Evolutionary conservation across 2,113 vertebrate genomes (phyloP).

Genomic region (Hiodon tergisus): DNA sequence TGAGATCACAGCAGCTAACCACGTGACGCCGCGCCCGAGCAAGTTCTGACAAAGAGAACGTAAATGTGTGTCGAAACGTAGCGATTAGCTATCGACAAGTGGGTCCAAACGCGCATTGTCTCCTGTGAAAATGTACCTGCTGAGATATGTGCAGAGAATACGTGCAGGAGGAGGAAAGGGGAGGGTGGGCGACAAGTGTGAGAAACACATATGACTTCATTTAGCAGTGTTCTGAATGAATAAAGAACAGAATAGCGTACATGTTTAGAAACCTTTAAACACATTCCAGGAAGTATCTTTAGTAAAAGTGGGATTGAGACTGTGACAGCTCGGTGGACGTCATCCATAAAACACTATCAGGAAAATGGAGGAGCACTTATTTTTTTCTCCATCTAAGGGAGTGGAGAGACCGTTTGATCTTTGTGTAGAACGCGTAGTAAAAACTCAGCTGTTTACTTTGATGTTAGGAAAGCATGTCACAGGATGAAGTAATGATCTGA

Average conservation of each 20-base stretch:
- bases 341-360: conserved; percentile 32
- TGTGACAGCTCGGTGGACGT: conserved; percentile 23
- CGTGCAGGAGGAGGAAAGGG: not conserved
- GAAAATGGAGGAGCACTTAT: conserved; percentile 38
- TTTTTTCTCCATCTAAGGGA: conserved; percentile 8
- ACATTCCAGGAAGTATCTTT: conserved; percentile 28
- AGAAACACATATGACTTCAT: conserved; percentile 25
- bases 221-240: conserved; percentile 24
- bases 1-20: not conserved
- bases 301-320: conserved; percentile 11
- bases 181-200: too few species aligned
- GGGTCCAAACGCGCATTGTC: not conserved
- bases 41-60: not conserved
- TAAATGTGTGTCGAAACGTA: too few species aligned
- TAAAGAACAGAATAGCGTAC: conserved; percentile 11
- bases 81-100: too few species aligned
- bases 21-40: not conserved
- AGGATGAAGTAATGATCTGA: conserved; percentile 19
- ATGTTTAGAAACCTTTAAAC: conserved; percentile 26
- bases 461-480: conserved; percentile 21
- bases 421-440: conserved; percentile 18
- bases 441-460: conserved; percentile 26
- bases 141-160: not conserved
- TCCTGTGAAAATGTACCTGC: conserved; percentile 14
- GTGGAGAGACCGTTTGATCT: conserved; percentile 27